Percentiles rank a stretch among this genome's conserved stretches.
Evolutionary conservation across 2,888 invertebrate genomes (phyloP).

Genomic region (Limnephilus auricula): DNA sequence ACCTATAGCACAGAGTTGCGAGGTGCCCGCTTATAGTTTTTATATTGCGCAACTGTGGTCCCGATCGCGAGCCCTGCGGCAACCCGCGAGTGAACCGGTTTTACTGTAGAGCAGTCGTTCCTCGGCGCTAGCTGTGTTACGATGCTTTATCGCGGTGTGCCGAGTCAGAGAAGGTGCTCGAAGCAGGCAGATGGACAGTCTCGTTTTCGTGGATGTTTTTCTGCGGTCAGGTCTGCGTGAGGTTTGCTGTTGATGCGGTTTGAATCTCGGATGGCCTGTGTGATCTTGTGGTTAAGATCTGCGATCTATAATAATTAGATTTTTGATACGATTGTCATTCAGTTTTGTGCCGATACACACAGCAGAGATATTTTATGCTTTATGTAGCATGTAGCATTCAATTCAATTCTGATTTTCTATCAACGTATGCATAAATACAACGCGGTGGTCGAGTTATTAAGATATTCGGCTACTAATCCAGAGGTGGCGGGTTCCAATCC

Average conservation of each 20-base stretch:
- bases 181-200: not conserved
- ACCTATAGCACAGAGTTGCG: not conserved
- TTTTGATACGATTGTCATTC: not conserved
- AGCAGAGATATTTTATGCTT: no score
- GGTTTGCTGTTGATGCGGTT: not conserved
- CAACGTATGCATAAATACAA: no score
- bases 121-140: not conserved
- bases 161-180: not conserved
- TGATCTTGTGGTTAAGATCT: not conserved
- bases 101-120: not conserved
- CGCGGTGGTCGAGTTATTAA: no score
- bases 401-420: no score
- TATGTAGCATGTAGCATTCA: no score
- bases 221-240: not conserved
- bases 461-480: no score
- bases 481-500: no score
- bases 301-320: not conserved
- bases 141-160: not conserved
- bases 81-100: not conserved
- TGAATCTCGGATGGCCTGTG: not conserved
- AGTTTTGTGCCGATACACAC: not conserved
- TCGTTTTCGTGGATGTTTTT: not conserved
- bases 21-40: not conserved
- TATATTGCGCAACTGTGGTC: not conserved
- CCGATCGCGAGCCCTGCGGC: conserved; percentile 3